phyloP scores from a whole-genome alignment of 2,888 invertebrate species.

The Zeuzera pyrina region DNA sequence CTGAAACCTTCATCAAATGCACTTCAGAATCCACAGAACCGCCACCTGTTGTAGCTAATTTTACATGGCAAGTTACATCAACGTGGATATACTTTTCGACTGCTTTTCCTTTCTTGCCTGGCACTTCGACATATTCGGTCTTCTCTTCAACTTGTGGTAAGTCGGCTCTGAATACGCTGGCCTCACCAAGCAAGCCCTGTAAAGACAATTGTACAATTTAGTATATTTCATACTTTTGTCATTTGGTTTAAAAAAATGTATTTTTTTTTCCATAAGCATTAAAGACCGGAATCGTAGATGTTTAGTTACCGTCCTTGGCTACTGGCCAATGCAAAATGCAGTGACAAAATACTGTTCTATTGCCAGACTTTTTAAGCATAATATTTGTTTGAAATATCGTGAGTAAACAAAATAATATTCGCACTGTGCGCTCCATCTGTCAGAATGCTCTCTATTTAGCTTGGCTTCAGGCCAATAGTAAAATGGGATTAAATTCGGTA shows the following conservation, averaged over 20 bases:
- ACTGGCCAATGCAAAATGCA: not conserved
- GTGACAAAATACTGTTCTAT: slow-evolving; percentile 21
- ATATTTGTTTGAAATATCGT: slow-evolving; percentile 20
- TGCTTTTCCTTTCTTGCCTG: slow-evolving; percentile 57
- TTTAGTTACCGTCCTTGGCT: too few species aligned
- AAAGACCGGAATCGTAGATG: too few species aligned
- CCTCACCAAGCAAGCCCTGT: slow-evolving; percentile 74
- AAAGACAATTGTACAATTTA: too few species aligned
- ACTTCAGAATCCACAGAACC: slow-evolving; percentile 71
- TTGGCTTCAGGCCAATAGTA: not conserved
- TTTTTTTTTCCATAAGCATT: too few species aligned
- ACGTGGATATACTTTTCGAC: slow-evolving; percentile 78
- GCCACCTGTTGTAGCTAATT: slow-evolving; percentile 73
- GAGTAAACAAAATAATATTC: slow-evolving; percentile 25
- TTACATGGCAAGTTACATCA: slow-evolving; percentile 78
- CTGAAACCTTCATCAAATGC: slow-evolving; percentile 78
- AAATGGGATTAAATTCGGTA: not conserved
- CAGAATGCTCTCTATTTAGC: not conserved
- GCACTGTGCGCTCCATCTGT: slow-evolving; percentile 8
- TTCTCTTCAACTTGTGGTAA: slow-evolving; percentile 78
- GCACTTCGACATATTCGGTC: slow-evolving; percentile 71
- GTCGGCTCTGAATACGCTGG: slow-evolving; percentile 78
- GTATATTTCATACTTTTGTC: not conserved
- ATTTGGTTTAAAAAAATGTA: not conserved
- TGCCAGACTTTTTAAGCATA: slow-evolving; percentile 33